Conservation (phyloP, 2,797 vertebrate species). For the Buceros bicornis region DNA sequence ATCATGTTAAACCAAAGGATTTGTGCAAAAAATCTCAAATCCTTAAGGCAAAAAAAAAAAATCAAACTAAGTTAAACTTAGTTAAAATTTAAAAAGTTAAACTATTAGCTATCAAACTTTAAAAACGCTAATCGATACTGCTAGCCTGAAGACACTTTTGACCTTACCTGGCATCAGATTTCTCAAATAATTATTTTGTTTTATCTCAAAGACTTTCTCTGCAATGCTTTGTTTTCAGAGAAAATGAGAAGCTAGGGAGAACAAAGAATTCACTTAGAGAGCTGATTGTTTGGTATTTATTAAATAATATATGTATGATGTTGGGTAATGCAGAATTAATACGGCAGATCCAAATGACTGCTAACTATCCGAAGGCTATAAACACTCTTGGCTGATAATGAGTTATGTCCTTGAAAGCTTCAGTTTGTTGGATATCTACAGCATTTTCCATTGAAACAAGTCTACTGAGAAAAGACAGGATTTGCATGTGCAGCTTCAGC, state of each 20-base stretch:
- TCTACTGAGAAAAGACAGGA: conserved; percentile 53
- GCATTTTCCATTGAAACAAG: conserved; percentile 55
- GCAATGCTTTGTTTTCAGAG: conserved; percentile 31
- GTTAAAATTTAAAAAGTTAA: background rate
- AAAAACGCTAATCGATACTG: conserved; percentile 56
- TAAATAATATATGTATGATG: conserved; percentile 21
- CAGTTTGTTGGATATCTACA: conserved; percentile 67
- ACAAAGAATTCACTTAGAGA: background rate
- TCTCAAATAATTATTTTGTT: conserved; percentile 45
- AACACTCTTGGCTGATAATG: conserved; percentile 62
- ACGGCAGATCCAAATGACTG: background rate
- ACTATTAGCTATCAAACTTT: conserved; percentile 14
- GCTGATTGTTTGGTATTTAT: background rate
- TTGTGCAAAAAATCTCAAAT: background rate
- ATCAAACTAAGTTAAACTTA: no score
- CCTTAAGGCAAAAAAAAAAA: background rate
- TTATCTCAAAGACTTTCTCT: background rate
- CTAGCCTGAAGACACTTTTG: conserved; percentile 36
- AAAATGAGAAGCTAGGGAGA: background rate
- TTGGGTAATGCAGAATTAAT: background rate
- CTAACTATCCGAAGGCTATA: conserved; percentile 57
- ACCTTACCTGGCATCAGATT: conserved; percentile 20
- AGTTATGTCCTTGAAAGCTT: conserved; percentile 67
- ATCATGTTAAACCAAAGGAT: conserved; percentile 12
- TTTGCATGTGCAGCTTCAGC: conserved; percentile 34